Base-by-base conservation (phyloP, 2,113 vertebrate genomes). In the Osmerus eperlanus region DNA sequence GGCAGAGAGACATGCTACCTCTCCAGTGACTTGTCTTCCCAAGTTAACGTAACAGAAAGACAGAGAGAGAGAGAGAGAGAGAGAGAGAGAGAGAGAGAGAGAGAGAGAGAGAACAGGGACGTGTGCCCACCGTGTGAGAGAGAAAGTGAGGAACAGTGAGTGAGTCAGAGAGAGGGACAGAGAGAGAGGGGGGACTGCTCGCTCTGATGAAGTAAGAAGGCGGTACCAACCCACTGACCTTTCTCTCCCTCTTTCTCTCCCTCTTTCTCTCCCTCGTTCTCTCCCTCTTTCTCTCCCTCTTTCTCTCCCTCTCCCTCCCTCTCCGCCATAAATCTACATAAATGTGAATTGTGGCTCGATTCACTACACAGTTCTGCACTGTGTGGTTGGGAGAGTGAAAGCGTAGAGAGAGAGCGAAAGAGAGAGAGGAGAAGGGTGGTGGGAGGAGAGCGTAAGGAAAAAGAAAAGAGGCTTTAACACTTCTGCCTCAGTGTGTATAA, bases 1-100 rank as follows among this genome's bases (percentile, higher is more conserved):
- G 41, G 41, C 16, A 67, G n/a, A 54, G 18, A 25, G 32, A 66
- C 29, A 66, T 12, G 15, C 51, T 32, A 12, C 61, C n/a, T 36
- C 25, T 2, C 4, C 55, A 56, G 55, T 18, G 55, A 18, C 55
- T 9, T 56, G 55, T 56, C n/a, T 16, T 19, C n/a, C n/a, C 55
- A 16, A 56, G 55, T 19, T 56, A 19, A 67, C 67, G 75, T 76
- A 74, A 18, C 71, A 78, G 80, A 81, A 72, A 70, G 72, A 41
- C 32, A 52, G 23, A 23, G 1, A 23, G 2, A 23, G 23, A 23
- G 1, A 23, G 21, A 23, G 1, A 23, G 21, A 23, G 16, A 67
- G 15, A 53, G 65, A 1, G 51, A 67, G 15, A 58, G 28, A 63
- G 72, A 68, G 67, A 68, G 23, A 11, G 16, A 53, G 58, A n/a